These are phyloP conservation scores for Aphrophora alni DNA, from an alignment of 2,888 invertebrate species.

Conservation along the genomic window DNA sequence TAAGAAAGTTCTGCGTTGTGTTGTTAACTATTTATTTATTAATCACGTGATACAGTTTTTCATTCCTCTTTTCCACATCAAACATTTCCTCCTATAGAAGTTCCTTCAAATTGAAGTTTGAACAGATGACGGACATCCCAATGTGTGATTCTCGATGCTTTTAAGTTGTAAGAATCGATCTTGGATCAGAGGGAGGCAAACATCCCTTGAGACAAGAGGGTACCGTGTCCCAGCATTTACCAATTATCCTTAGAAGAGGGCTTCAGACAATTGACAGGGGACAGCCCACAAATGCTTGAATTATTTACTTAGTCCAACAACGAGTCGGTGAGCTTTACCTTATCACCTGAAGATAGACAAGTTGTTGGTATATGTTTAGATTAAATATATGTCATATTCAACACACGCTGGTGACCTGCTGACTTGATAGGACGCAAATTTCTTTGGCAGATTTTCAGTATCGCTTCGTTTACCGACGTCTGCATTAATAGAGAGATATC, in stretches of 20 bases:
- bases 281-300: background rate
- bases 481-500: no score
- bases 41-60: no score
- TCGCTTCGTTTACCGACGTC: no score
- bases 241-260: conserved; percentile 9
- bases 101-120: background rate
- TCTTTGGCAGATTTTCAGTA: no score
- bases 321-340: background rate
- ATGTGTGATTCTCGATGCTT: background rate
- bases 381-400: no score
- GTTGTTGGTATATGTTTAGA: background rate
- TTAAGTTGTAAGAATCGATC: background rate
- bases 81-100: no score
- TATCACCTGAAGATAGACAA: background rate
- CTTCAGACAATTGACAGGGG: conserved; percentile 6
- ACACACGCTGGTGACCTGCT: no score
- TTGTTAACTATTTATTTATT: no score
- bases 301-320: background rate
- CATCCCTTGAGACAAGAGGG: background rate
- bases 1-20: no score
- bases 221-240: background rate
- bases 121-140: background rate
- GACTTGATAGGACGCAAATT: no score
- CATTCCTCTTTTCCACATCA: no score
- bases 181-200: background rate